Evolutionary conservation across 2,888 invertebrate species (phyloP), one percentile per base, ranked within the genome.

Genomic region (Ectobius pallidus): DNA sequence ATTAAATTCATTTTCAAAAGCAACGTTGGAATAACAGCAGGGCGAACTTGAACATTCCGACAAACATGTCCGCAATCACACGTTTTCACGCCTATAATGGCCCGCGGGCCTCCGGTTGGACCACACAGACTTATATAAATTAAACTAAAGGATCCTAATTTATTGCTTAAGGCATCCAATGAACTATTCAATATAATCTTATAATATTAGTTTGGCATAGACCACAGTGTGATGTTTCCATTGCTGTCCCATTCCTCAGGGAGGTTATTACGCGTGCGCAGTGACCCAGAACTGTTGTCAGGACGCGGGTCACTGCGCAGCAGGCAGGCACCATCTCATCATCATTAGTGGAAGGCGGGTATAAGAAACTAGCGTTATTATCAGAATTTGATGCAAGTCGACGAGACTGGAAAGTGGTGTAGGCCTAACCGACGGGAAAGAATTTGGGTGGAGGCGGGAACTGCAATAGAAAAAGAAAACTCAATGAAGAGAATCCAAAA

Each of bases 261-360:
- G 62, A 39, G 9, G 20, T 22, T 39, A 39, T 39, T 62, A 39
- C 65, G 42, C 65, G 46, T 65, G 65, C 65, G 65, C 65, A 65
- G 30, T 65, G 65, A 65, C 65, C 65, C 65, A 65, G 44, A 46
- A 65, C 65, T 46, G 65, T 46, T 30, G 65, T 22, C 46, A 34
- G 27, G 65, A 65, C 65, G 22, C 46, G 65, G 65, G 65, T 65
- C 46, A 65, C 27, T 65, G 65, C 63, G 63, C 63, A 63, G 3
- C 39, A 34, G 3, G 25, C 11, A 22, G 30, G 27, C 58, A 52
- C 3, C 25, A 52, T 22, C 52, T 25, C 11, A 52, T 22, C 3
- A 1, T n/a, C n/a, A 2, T 58, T n/a, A 58, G 7, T 25, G 30
- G 0, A 32, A 58, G 14, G 30, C 1, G n/a, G 58, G 6, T 4